Base-by-base conservation (phyloP, 2,113 vertebrate genomes). In the Atlantisia rogersi region DNA sequence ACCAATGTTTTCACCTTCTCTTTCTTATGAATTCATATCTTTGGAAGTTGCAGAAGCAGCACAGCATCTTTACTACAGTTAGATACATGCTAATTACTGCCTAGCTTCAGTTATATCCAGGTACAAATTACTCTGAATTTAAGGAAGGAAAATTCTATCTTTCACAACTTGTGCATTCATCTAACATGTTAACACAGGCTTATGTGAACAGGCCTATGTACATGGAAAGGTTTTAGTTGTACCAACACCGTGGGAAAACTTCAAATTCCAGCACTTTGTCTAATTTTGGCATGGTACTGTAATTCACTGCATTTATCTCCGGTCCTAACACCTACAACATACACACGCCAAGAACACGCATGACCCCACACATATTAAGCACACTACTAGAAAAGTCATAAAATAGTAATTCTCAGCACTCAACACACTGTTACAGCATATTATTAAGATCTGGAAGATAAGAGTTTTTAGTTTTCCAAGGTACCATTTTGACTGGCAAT, bases 141-240 rank as follows among this genome's bases (percentile, higher is more conserved):
- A 73, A 78, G 39, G 52, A 63, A 75, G 15, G 12, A 75, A 59
- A 88, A 78, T 10, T 76, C 35, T 44, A 52, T 25, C 32, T 63
- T 78, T 52, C 48, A 58, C 46, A 77, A 73, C 53, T 71, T 60
- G 46, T 21, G 20, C 18, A 25, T 37, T 40, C 32, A 39, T 73
- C 40, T 53, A 42, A n/a, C 1, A 0, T 15, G 6, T 48, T 39
- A 79, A 44, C 29, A 15, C 7, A 63, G 20, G 31, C 15, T 31
- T 48, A 6, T 6, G 24, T 37, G 63, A 75, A 64, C 0, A 52
- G 50, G 18, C 6, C 26, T 14, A n/a, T 1, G 2, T 10, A 17
- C 58, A 77, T 62, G 20, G 46, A 77, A 75, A 12, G 16, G 4
- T 53, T 65, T 86, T 31, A 50, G 37, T 40, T 39, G 3, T 40